Percentiles rank a stretch among this genome's conserved stretches.
Conservation (phyloP, 2,888 invertebrate genomes). For the Nasonovia ribisnigri region DNA sequence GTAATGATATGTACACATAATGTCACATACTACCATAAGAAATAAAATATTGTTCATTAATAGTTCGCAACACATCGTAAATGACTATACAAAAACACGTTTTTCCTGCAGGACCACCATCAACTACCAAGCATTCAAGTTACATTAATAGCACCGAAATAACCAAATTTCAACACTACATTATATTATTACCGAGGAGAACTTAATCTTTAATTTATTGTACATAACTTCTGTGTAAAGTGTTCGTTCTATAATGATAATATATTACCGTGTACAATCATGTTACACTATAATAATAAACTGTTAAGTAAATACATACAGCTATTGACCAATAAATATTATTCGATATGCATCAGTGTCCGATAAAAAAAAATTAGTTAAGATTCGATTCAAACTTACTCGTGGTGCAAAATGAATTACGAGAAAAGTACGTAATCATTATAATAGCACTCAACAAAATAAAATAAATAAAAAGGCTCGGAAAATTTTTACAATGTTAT, state of each 20-base stretch:
- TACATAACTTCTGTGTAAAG: background rate
- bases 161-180: background rate
- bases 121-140: background rate
- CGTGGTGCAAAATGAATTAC: background rate
- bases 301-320: background rate
- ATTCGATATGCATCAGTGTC: background rate
- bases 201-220: background rate
- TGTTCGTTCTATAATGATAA: background rate
- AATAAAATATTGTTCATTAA: conserved; percentile 10
- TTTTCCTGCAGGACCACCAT: background rate
- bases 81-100: background rate
- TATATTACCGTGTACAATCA: background rate
- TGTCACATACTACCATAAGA: background rate
- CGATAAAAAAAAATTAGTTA: background rate
- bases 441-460: background rate
- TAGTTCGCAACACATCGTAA: background rate
- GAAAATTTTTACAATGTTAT: background rate
- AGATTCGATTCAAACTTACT: background rate
- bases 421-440: background rate
- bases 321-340: background rate
- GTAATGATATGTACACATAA: background rate
- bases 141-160: background rate
- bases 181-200: background rate
- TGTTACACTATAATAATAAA: background rate
- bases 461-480: background rate